Conservation (phyloP, 2,113 vertebrate species). For the Paramisgurnus dabryanus region DNA sequence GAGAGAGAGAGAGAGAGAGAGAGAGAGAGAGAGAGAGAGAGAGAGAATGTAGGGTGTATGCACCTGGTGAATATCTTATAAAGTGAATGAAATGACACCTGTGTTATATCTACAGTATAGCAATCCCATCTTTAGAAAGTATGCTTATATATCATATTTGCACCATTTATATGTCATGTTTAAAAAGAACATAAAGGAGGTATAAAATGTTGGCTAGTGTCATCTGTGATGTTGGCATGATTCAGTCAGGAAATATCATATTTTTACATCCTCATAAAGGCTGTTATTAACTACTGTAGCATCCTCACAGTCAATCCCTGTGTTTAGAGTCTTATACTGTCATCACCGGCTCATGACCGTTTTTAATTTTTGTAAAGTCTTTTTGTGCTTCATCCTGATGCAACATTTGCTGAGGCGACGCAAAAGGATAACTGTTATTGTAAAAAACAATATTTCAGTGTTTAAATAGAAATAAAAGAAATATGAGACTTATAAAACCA, state of each 20-base stretch:
- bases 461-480: neutral
- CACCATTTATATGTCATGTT: neutral
- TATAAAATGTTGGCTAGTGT: neutral
- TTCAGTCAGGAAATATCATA: conserved; percentile 19
- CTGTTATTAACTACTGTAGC: conserved; percentile 4
- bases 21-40: neutral
- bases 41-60: neutral
- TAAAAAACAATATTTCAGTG: neutral
- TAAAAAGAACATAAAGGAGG: neutral
- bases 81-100: neutral
- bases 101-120: too few relatives aligned
- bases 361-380: neutral
- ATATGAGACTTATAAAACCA: neutral
- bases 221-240: neutral
- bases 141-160: neutral
- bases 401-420: neutral
- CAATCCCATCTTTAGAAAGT: too few relatives aligned
- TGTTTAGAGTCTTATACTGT: conserved; percentile 1
- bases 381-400: neutral
- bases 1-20: neutral
- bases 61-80: neutral
- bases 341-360: neutral
- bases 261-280: neutral
- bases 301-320: neutral
- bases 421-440: neutral